A percentile compares a stretch with the other conserved stretches of the same genome.
These are phyloP conservation scores for Sorex maritimensis DNA, from an alignment of 2,797 vertebrate genomes.

Conservation along the genomic window DNA sequence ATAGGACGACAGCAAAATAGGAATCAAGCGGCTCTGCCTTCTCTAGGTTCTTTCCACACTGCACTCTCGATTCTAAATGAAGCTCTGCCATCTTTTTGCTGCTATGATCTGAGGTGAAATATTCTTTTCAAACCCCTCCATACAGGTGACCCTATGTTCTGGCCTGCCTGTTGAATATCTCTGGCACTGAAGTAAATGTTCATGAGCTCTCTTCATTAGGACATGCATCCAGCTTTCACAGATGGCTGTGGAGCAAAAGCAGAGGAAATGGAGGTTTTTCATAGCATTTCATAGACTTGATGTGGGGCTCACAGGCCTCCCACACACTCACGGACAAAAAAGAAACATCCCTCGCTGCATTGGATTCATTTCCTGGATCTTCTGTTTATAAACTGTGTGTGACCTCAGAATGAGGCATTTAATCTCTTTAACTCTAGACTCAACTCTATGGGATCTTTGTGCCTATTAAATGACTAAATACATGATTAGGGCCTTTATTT, in stretches of 20 bases:
- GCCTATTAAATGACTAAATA: background rate
- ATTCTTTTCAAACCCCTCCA: slow-evolving; percentile 46
- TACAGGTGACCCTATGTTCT: background rate
- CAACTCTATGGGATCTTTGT: background rate
- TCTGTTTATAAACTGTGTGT: background rate
- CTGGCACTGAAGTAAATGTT: background rate
- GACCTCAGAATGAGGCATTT: slow-evolving; percentile 20
- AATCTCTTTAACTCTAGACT: background rate
- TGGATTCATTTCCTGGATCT: background rate
- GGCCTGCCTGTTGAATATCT: background rate
- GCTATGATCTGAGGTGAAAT: no score
- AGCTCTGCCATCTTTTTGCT: background rate
- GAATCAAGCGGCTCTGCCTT: slow-evolving; percentile 50
- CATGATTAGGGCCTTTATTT: background rate
- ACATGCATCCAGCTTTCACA: slow-evolving; percentile 49
- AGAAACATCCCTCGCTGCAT: background rate
- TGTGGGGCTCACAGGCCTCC: background rate
- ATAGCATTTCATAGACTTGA: background rate
- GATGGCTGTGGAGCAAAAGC: background rate
- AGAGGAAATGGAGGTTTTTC: background rate
- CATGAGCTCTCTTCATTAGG: background rate
- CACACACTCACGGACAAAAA: background rate
- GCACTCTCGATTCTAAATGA: slow-evolving; percentile 73
- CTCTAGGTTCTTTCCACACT: slow-evolving; percentile 61
- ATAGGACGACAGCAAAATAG: slow-evolving; percentile 60